Evolutionary conservation across 2,797 vertebrate species (phyloP).

Genomic region (Mus spretus): DNA sequence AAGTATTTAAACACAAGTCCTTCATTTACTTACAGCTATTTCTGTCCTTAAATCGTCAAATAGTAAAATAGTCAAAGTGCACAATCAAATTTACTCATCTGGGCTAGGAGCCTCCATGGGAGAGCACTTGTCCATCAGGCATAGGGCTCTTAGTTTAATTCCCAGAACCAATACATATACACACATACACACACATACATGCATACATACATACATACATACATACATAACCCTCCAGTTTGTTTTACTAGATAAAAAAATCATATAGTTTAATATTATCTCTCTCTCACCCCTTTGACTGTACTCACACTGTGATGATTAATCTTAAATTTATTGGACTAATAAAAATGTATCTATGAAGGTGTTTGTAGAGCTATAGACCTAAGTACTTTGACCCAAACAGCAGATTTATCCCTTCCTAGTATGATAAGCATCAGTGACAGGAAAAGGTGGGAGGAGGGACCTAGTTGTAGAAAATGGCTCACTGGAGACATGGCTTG

Average conservation of each 20-base stretch:
- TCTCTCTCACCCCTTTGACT: neutral
- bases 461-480: neutral
- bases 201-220: no score
- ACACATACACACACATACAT: neutral
- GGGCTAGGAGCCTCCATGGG: neutral
- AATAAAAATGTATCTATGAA: neutral
- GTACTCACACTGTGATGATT: neutral
- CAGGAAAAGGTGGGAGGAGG: neutral
- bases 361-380: neutral
- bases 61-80: neutral
- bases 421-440: neutral
- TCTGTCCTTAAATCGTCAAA: neutral
- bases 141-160: neutral
- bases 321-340: neutral
- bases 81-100: neutral
- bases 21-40: neutral
- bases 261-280: neutral
- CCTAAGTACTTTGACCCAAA: neutral
- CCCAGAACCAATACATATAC: neutral
- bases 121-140: neutral
- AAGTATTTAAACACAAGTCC: neutral
- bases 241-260: neutral
- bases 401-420: neutral
- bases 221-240: neutral
- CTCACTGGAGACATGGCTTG: neutral